Evolutionary conservation across 1,140 invertebrate genomes (phyloP), one percentile per base, ranked within the genome.

Genomic region (Idris sp.): DNA sequence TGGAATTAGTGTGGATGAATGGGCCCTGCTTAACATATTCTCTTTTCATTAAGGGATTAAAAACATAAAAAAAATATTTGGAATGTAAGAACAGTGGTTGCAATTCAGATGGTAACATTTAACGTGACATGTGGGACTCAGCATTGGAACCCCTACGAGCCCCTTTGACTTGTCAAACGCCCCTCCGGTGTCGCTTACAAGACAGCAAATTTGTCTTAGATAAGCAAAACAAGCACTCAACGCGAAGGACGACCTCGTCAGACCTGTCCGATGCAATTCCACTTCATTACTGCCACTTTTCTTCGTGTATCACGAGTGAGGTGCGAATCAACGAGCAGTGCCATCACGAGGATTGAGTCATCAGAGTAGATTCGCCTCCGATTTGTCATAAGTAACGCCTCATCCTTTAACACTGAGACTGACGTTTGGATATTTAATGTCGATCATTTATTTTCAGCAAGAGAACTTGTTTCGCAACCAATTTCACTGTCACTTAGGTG

Each of bases 121-220:
- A 36, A 48, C 77, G 59, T 67, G 74, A 78, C 73, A 58, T 64
- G 64, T 62, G 54, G 35, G 53, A 44, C 43, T 30, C 22, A 51
- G 61, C 36, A 58, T 46, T 22, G 30, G 54, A 68, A 62, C 75
- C 62, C 67, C 59, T 64, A 51, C 67, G 40, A 84, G 74, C 75
- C 76, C 78, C 75, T 64, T 71, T 13, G 67, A 49, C 30, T 62
- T 72, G 58, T 72, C 56, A 72, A 48, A 72, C 77, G 82, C 83
- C 84, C 84, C 83, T 84, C 61, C 67, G 83, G 83, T 85, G 79
- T 84, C 81, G 81, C 72, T 85, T 85, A 85, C 84, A 83, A 85
- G 83, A 86, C 83, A 82, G 84, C 84, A 83, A 85, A 86, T 86
- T 86, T 85, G 84, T 86, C 83, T 79, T 76, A 82, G 84, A 84